Percentiles rank a stretch among this genome's conserved stretches.
Evolutionary conservation across 2,113 vertebrate species (phyloP).

Genomic region (Onychorhynchus coronatus): DNA sequence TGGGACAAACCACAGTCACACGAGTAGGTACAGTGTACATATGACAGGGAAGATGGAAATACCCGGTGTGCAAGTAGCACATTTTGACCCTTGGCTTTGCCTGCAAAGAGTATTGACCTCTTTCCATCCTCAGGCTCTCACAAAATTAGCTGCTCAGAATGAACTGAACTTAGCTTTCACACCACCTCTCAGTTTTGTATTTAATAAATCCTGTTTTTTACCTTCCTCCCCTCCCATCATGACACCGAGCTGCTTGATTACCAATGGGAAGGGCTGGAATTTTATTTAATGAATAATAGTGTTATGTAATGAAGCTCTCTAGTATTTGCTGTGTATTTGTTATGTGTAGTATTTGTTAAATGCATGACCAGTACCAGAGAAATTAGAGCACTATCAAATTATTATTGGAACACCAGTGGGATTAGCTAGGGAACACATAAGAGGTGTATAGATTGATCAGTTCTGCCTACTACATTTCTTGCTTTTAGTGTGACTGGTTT

Average conservation of each 20-base stretch:
- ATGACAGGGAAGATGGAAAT: neutral
- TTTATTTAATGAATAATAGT: neutral
- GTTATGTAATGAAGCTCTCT: neutral
- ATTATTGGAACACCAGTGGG: neutral
- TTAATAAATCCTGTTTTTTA: neutral
- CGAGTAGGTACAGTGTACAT: neutral
- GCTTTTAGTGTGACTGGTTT: neutral
- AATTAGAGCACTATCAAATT: neutral
- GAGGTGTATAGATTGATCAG: neutral
- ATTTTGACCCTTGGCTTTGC: neutral
- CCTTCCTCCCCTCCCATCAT: neutral
- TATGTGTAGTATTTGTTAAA: neutral
- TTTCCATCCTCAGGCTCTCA: neutral
- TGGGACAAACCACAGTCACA: neutral
- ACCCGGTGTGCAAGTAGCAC: neutral
- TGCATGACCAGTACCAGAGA: neutral
- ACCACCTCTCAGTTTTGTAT: neutral
- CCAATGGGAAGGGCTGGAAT: neutral
- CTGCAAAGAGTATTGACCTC: neutral
- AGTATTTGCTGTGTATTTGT: neutral
- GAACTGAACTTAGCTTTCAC: neutral
- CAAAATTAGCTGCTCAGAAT: neutral
- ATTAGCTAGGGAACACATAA: neutral
- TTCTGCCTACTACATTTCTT: neutral
- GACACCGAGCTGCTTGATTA: neutral